phyloP scores from a whole-genome alignment of 1,140 invertebrate genomes.

The Choristoneura fumiferana region DNA sequence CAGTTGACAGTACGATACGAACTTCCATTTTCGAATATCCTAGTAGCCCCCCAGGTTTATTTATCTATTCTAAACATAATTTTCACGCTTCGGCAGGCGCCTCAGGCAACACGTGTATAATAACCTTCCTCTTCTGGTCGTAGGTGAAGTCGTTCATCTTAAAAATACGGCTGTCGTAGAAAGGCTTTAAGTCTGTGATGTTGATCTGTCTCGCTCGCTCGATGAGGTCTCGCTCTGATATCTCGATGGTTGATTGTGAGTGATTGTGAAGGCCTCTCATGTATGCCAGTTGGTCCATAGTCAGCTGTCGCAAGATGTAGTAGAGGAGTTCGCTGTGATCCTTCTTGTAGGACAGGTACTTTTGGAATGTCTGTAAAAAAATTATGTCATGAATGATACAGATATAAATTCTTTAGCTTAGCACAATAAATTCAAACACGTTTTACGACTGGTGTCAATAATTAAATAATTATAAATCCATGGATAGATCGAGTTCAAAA shows the following conservation, averaged over 20 bases:
- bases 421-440: no score
- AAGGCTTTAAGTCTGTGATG: constrained; percentile 92
- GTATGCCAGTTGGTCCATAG: constrained; percentile 94
- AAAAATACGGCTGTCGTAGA: constrained; percentile 96
- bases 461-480: no score
- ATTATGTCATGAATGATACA: no score
- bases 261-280: constrained; percentile 89
- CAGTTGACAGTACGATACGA: no score
- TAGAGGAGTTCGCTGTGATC: constrained; percentile 98
- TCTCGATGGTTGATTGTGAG: constrained; percentile 88
- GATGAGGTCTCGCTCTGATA: constrained; percentile 94
- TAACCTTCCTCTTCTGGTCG: constrained; percentile 90
- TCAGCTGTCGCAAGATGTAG: constrained; percentile 96
- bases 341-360: constrained; percentile 95
- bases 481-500: no score
- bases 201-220: constrained; percentile 96
- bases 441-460: no score
- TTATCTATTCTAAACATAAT: no score
- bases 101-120: constrained; percentile 89
- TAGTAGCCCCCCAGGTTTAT: no score
- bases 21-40: no score
- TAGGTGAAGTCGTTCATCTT: constrained; percentile 93
- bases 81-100: constrained; percentile 33
- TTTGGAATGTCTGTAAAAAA: constrained; percentile 89
- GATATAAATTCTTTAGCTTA: no score